A percentile compares a stretch with the other conserved stretches of the same genome.
These are phyloP conservation scores for Phymatocera aterrima DNA, from an alignment of 2,888 invertebrate species.

Conservation along the genomic window DNA sequence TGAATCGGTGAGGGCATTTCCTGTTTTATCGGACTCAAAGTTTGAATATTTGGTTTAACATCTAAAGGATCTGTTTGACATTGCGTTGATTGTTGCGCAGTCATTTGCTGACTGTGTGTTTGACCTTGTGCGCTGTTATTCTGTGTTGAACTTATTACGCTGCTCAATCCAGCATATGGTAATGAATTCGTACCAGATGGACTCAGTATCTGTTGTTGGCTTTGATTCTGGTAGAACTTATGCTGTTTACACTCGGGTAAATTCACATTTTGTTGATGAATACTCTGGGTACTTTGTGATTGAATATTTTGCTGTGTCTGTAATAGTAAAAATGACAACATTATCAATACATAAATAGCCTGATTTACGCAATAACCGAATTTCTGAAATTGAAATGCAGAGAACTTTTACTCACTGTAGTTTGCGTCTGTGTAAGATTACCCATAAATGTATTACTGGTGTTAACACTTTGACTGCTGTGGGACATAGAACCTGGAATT, in stretches of 20 bases:
- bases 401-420: slow-evolving; percentile 57
- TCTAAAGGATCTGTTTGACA: slow-evolving; percentile 71
- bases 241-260: slow-evolving; percentile 35
- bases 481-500: slow-evolving; percentile 58
- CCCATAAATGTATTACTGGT: slow-evolving; percentile 59
- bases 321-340: not conserved
- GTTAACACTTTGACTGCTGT: slow-evolving; percentile 59
- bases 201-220: slow-evolving; percentile 66
- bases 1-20: slow-evolving; percentile 67
- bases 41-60: slow-evolving; percentile 65
- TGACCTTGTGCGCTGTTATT: slow-evolving; percentile 28
- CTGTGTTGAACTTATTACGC: slow-evolving; percentile 50
- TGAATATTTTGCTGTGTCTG: slow-evolving; percentile 41
- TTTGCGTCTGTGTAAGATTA: slow-evolving; percentile 53
- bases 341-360: not conserved
- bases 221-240: slow-evolving; percentile 64
- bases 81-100: slow-evolving; percentile 66
- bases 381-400: not conserved
- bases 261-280: slow-evolving; percentile 19
- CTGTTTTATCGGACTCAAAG: slow-evolving; percentile 66
- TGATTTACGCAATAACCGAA: not conserved
- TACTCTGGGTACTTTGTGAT: slow-evolving; percentile 5
- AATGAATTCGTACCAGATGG: slow-evolving; percentile 67
- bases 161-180: slow-evolving; percentile 60
- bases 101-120: slow-evolving; percentile 18